Conservation (phyloP, 2,888 invertebrate genomes). For the Pheosia tremula region DNA sequence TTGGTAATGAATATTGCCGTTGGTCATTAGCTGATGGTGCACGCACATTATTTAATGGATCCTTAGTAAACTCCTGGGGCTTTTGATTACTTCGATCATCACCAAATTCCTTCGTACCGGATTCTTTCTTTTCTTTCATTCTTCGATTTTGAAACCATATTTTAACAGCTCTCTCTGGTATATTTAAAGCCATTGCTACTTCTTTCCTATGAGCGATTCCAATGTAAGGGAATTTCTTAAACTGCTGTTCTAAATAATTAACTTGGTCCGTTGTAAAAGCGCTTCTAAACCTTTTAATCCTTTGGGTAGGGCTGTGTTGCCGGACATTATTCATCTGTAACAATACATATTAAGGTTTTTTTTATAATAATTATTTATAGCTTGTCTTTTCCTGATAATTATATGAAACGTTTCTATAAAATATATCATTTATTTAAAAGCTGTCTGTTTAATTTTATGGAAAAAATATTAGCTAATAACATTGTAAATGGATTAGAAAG, state of each 20-base stretch:
- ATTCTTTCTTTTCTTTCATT: conserved; percentile 89
- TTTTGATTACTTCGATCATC: conserved; percentile 34
- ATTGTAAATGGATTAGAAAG: no score
- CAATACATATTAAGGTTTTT: conserved; percentile 9
- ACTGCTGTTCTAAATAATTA: conserved; percentile 89
- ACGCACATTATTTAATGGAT: conserved; percentile 49
- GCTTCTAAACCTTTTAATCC: conserved; percentile 73
- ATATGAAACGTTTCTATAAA: no score
- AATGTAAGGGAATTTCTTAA: conserved; percentile 87
- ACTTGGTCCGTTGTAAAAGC: conserved; percentile 91
- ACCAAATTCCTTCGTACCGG: conserved; percentile 40
- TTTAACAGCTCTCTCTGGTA: conserved; percentile 91
- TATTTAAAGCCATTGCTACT: conserved; percentile 85
- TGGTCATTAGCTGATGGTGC: conserved; percentile 47
- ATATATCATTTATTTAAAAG: no score
- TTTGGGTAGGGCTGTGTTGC: conserved; percentile 30
- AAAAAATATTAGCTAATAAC: no score
- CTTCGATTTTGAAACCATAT: conserved; percentile 94
- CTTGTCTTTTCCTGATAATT: no score
- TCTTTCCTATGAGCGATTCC: conserved; percentile 87
- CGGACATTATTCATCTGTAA: conserved; percentile 39
- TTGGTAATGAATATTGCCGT: conserved; percentile 40
- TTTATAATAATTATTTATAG: no score
- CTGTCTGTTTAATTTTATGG: no score
- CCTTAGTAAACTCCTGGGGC: conserved; percentile 36